A percentile compares a stretch with the other conserved stretches of the same genome.
Evolutionary conservation across 2,113 vertebrate genomes (phyloP).

Genomic region (Stegastes partitus): DNA sequence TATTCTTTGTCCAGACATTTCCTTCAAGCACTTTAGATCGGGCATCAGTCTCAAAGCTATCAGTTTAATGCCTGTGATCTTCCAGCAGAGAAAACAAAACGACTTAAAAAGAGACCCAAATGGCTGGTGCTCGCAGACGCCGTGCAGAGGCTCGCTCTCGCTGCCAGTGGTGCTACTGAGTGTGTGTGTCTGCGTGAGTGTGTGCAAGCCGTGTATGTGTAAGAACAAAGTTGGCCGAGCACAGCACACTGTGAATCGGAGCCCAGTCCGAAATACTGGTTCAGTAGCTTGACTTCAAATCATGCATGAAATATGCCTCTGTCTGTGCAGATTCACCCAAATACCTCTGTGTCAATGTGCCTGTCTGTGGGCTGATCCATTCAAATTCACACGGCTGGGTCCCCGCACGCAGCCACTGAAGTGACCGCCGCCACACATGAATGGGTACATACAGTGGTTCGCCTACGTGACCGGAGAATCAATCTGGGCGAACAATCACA

Average conservation of each 20-base stretch:
- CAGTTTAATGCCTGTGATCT: constrained; percentile 55
- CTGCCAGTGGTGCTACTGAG: constrained; percentile 15
- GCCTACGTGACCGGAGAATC: no score
- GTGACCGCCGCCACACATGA: background rate
- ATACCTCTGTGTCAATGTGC: constrained; percentile 35
- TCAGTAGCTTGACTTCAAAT: constrained; percentile 68
- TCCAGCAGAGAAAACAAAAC: constrained; percentile 60
- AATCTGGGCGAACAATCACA: no score
- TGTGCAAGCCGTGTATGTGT: background rate
- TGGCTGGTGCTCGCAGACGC: constrained; percentile 38
- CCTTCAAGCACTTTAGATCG: constrained; percentile 50
- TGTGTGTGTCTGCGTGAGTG: constrained; percentile 17
- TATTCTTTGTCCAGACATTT: constrained; percentile 57
- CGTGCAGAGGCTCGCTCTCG: constrained; percentile 27
- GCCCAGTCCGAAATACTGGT: constrained; percentile 20
- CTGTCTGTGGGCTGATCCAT: background rate
- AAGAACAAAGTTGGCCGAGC: constrained; percentile 32
- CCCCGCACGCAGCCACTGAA: constrained; percentile 18
- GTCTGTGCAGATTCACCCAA: constrained; percentile 45
- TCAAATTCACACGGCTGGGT: constrained; percentile 21
- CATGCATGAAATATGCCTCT: constrained; percentile 66
- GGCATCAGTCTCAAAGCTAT: constrained; percentile 59
- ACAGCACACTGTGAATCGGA: constrained; percentile 39
- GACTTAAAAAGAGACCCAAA: constrained; percentile 56
- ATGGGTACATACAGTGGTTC: background rate